Evolutionary conservation across 2,113 vertebrate species (phyloP).

Genomic region (Bufo bufo): DNA sequence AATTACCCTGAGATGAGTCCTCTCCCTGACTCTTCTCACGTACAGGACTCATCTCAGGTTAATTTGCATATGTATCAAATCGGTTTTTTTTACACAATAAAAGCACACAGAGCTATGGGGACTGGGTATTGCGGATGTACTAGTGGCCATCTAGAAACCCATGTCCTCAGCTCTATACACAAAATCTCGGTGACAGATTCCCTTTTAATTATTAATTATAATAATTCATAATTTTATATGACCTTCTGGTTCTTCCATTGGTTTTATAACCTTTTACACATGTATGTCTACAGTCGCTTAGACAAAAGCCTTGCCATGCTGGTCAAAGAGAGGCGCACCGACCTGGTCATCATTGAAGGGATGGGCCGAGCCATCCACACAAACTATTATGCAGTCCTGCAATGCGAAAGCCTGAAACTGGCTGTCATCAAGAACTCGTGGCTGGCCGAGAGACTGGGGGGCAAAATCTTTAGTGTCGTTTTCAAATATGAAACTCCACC

Average conservation of each 20-base stretch:
- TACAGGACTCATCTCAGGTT: no score
- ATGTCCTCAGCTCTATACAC: no score
- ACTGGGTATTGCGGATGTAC: no score
- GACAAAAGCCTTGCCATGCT: conserved; percentile 88
- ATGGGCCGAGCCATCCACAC: conserved; percentile 98
- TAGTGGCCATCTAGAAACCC: no score
- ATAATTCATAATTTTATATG: neutral
- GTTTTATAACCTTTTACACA: neutral
- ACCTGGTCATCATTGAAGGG: conserved; percentile 95
- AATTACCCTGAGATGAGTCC: no score
- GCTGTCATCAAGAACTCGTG: conserved; percentile 97
- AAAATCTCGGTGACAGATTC: no score
- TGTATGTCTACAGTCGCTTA: conserved; percentile 78
- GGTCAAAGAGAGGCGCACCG: conserved; percentile 84
- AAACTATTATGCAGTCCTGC: conserved; percentile 87
- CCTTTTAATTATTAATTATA: no score
- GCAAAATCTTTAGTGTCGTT: conserved; percentile 95
- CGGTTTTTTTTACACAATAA: no score
- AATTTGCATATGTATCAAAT: no score
- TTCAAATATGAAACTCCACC: conserved; percentile 93
- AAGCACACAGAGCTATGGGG: no score
- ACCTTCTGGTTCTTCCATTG: neutral
- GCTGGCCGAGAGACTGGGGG: conserved; percentile 94
- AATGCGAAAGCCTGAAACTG: conserved; percentile 95
- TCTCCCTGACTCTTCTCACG: no score